A percentile compares a stretch with the other conserved stretches of the same genome.
Evolutionary conservation across 2,113 vertebrate genomes (phyloP).

Genomic region (Scolopax mira): DNA sequence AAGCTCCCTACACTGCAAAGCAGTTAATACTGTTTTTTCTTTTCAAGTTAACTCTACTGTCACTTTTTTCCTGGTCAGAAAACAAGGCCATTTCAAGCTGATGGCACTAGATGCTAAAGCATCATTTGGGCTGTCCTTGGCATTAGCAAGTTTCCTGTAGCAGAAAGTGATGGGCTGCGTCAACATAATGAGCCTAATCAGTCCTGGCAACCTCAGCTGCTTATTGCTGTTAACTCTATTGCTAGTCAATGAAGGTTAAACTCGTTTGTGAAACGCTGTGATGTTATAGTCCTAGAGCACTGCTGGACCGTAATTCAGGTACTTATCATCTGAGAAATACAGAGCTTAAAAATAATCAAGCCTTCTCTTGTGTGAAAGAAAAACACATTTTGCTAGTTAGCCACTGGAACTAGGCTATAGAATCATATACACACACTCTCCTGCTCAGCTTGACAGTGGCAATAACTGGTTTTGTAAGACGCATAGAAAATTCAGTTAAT

Average conservation of each 20-base stretch:
- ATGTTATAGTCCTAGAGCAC: background rate
- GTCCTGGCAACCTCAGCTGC: background rate
- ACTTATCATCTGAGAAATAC: background rate
- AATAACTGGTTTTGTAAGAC: background rate
- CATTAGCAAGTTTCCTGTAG: background rate
- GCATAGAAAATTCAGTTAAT: background rate
- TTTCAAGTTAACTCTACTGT: background rate
- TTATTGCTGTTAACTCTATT: background rate
- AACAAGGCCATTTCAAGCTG: background rate
- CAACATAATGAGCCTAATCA: background rate
- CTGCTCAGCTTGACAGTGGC: background rate
- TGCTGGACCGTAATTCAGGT: background rate
- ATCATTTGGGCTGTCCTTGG: background rate
- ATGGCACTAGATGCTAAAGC: background rate
- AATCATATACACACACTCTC: background rate
- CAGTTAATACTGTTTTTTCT: background rate
- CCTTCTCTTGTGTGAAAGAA: background rate
- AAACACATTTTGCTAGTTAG: background rate
- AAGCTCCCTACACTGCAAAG: background rate
- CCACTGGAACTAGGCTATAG: background rate
- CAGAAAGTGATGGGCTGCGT: background rate
- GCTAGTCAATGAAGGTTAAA: background rate
- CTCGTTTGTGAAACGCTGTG: background rate
- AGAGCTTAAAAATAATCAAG: background rate
- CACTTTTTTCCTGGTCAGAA: background rate